These are phyloP conservation scores for Cyclophora albipunctata DNA, from an alignment of 2,888 invertebrate genomes.

Conservation along the genomic window DNA sequence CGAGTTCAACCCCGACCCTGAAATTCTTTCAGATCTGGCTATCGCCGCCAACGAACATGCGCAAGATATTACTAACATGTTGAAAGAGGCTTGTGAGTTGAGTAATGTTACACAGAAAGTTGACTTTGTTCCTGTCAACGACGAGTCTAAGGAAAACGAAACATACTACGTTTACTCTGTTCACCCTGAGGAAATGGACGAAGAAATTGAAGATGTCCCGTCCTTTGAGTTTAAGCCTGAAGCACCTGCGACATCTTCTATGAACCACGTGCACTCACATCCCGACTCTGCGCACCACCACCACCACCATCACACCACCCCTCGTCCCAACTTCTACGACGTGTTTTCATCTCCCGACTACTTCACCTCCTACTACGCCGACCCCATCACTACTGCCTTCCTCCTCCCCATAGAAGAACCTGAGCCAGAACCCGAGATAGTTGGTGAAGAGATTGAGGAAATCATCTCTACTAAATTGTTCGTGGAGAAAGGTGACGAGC, in stretches of 20 bases:
- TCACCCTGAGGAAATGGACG: slow-evolving; percentile 23
- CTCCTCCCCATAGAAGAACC: slow-evolving; percentile 34
- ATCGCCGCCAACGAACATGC: slow-evolving; percentile 55
- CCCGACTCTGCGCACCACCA: slow-evolving; percentile 21
- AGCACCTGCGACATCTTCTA: slow-evolving; percentile 11
- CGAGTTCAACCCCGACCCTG: slow-evolving; percentile 56
- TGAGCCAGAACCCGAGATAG: slow-evolving; percentile 50
- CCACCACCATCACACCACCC: slow-evolving; percentile 30
- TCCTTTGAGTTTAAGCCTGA: slow-evolving; percentile 15
- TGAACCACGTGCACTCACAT: slow-evolving; percentile 23
- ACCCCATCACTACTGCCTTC: slow-evolving; percentile 38
- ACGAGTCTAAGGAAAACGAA: slow-evolving; percentile 21
- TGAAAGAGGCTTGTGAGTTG: slow-evolving; percentile 40
- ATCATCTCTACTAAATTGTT: slow-evolving; percentile 53
- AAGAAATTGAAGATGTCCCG: slow-evolving; percentile 22
- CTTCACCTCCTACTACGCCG: slow-evolving; percentile 39
- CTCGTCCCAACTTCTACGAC: slow-evolving; percentile 51
- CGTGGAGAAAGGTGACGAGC: slow-evolving; percentile 52
- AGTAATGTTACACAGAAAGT: slow-evolving; percentile 32
- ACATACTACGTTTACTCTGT: slow-evolving; percentile 29
- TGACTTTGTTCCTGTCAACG: slow-evolving; percentile 23
- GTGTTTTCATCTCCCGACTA: slow-evolving; percentile 43
- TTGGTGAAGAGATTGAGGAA: slow-evolving; percentile 62
- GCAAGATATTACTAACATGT: slow-evolving; percentile 45
- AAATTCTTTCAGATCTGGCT: slow-evolving; percentile 55